Percentiles rank a stretch among this genome's conserved stretches.
Evolutionary conservation across 2,888 invertebrate genomes (phyloP).

Genomic region (Andricus curvator): DNA sequence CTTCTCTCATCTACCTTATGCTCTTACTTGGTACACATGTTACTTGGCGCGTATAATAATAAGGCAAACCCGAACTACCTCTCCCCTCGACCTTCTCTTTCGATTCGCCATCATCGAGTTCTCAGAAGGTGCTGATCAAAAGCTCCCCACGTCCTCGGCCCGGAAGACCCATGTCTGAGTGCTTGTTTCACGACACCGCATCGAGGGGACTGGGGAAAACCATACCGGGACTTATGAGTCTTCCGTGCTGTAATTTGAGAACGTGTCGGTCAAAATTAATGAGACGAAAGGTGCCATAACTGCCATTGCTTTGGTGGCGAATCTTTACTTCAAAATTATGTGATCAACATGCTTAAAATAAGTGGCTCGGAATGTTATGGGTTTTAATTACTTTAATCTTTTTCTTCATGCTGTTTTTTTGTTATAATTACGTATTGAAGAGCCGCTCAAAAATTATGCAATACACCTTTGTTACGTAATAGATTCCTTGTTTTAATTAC

Average conservation of each 20-base stretch:
- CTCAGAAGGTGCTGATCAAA: constrained; percentile 27
- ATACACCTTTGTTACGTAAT: too few relatives aligned
- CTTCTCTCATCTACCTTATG: constrained; percentile 27
- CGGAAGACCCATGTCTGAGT: neutral
- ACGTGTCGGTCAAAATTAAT: constrained; percentile 7
- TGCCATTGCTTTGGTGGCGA: neutral
- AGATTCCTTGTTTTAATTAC: too few relatives aligned
- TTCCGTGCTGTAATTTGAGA: neutral
- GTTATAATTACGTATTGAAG: too few relatives aligned
- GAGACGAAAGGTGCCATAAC: constrained; percentile 2
- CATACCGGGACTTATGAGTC: neutral
- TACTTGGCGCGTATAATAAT: constrained; percentile 65
- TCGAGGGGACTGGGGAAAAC: neutral
- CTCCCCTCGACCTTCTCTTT: neutral
- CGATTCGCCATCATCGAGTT: constrained; percentile 25
- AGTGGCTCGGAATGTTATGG: neutral
- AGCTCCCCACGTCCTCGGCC: neutral
- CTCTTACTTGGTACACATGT: constrained; percentile 59
- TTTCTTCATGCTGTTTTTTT: neutral
- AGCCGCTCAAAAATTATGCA: too few relatives aligned
- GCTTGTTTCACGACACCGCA: neutral
- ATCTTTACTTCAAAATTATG: neutral
- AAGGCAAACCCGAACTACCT: constrained; percentile 52
- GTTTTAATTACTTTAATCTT: neutral
- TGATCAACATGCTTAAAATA: neutral